Conservation (phyloP, 2,113 vertebrate genomes). For the Gymnarchus niloticus region DNA sequence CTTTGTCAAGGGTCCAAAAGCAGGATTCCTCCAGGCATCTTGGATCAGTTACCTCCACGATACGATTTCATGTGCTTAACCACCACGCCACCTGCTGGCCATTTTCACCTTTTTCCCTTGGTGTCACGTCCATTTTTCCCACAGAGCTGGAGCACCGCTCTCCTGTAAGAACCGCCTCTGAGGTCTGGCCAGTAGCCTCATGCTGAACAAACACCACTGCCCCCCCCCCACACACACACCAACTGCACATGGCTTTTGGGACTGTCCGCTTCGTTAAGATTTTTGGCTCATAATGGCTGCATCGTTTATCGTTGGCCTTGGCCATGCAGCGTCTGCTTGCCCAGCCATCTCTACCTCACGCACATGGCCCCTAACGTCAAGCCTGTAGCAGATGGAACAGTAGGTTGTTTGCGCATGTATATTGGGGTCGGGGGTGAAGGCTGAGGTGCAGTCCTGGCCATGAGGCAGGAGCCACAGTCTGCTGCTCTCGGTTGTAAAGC, state of each 20-base stretch:
- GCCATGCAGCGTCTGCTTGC: not conserved
- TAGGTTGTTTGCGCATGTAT: not conserved
- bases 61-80: not conserved
- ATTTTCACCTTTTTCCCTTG: not conserved
- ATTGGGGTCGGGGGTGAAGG: not conserved
- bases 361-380: not conserved
- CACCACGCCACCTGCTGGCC: not conserved
- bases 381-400: not conserved
- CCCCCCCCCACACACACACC: not conserved
- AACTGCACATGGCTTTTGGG: not conserved
- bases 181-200: not conserved
- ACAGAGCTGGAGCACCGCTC: not conserved
- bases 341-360: not conserved
- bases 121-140: not conserved
- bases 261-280: not conserved
- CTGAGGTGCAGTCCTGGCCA: not conserved
- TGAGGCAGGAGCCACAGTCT: not conserved
- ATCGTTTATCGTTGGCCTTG: slow-evolving; percentile 6
- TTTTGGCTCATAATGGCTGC: not conserved
- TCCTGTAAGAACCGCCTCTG: not conserved
- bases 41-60: not conserved
- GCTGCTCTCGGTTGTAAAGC: not conserved
- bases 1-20: not conserved
- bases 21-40: not conserved
- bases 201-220: not conserved